A percentile compares a stretch with the other conserved stretches of the same genome.
These are phyloP conservation scores for Caerostris darwini DNA, from an alignment of 1,140 invertebrate species.

Conservation along the genomic window DNA sequence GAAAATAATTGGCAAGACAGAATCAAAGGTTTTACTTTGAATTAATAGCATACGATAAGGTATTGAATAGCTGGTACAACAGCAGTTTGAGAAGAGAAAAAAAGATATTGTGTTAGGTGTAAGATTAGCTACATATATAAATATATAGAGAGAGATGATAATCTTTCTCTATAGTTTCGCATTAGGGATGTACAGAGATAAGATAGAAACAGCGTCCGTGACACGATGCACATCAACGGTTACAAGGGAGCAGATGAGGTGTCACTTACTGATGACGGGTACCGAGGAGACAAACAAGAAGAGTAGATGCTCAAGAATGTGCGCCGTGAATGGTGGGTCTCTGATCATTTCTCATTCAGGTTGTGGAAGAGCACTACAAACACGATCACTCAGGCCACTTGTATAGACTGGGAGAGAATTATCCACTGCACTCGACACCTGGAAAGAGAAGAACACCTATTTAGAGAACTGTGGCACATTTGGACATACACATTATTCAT, in stretches of 20 bases:
- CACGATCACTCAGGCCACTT: background rate
- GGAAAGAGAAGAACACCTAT: background rate
- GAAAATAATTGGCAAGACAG: too few species aligned
- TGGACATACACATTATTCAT: too few species aligned
- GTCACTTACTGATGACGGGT: constrained; percentile 57
- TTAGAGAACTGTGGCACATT: too few species aligned
- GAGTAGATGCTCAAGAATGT: constrained; percentile 65
- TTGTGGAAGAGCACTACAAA: background rate
- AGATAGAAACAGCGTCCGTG: background rate
- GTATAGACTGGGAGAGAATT: background rate
- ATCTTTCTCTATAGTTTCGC: too few species aligned
- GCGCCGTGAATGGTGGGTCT: constrained; percentile 61
- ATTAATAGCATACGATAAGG: too few species aligned
- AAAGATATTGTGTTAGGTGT: too few species aligned
- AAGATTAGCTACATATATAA: too few species aligned
- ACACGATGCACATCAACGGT: background rate
- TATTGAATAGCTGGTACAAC: too few species aligned
- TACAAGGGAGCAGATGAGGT: background rate
- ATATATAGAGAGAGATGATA: too few species aligned
- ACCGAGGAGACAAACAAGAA: constrained; percentile 59
- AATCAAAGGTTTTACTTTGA: too few species aligned
- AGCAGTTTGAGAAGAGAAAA: too few species aligned
- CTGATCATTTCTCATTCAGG: constrained; percentile 71
- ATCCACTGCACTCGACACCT: background rate
- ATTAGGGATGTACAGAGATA: too few species aligned